Evolutionary conservation across 2,797 vertebrate species (phyloP), one percentile per base, ranked within the genome.

Genomic region (Xyrichtys novacula): DNA sequence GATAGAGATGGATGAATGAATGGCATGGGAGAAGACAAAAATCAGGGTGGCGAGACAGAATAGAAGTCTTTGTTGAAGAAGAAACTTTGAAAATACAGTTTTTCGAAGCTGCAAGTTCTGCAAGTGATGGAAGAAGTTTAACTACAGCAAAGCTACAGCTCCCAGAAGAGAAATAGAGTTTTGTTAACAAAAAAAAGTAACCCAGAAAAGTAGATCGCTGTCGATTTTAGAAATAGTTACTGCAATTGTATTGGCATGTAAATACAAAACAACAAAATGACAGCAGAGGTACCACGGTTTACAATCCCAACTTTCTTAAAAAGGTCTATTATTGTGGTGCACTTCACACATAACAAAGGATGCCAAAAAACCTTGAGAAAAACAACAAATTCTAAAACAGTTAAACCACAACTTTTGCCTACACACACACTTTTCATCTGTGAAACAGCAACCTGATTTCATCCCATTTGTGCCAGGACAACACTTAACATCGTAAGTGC

Each of bases 151-250:
- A 71, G 59, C 19, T 25, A 3, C 43, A 31, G 28, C 20, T 65
- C 46, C 36, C 62, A 17, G 36, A 25, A 65, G 54, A 62, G 22
- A 78, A 64, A 65, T 15, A 44, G 10, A 55, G 16, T 56, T 74
- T 43, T 39, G 34, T 29, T 44, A n/a, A 42, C 58, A 74, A 54
- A n/a, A 59, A 69, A 57, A 67, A 69, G 57, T 65, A 52, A 72
- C 31, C 14, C 10, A 14, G 16, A 42, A 42, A 58, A 67, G 62
- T 70, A 75, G 47, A 28, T 43, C 43, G 65, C 7, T 0, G 2
- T 46, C 4, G 3, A 4, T 36, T 75, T 40, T 22, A 4, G 7
- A 52, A 34, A 38, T 22, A 59, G 66, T 31, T 4, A 20, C 7
- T 5, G 1, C 11, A 12, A 44, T 22, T 10, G 17, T 43, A 43